These are phyloP conservation scores for Tillus elongatus DNA, from an alignment of 2,888 invertebrate species.

Conservation along the genomic window DNA sequence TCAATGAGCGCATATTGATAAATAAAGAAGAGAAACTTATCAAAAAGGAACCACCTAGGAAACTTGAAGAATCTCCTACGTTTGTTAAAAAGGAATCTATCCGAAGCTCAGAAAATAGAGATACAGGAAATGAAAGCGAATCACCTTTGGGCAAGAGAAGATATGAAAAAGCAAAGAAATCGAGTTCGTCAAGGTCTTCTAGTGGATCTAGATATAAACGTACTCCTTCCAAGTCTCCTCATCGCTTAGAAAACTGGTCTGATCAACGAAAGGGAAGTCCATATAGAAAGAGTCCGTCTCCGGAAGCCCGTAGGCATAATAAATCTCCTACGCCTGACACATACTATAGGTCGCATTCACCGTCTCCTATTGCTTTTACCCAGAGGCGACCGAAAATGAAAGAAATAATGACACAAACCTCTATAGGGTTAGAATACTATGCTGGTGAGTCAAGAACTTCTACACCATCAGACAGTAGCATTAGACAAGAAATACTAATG, in stretches of 20 bases:
- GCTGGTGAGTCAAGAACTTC: conserved; percentile 23
- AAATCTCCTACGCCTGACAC: no score
- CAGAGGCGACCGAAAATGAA: conserved; percentile 30
- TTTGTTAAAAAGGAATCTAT: no score
- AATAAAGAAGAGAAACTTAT: no score
- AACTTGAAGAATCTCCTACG: no score
- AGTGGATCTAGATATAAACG: conserved; percentile 21
- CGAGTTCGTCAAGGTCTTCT: conserved; percentile 20
- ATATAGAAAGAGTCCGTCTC: conserved; percentile 14
- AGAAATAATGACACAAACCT: conserved; percentile 39
- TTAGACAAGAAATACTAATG: conserved; percentile 48
- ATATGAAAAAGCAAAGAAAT: conserved; percentile 10
- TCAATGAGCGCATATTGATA: no score
- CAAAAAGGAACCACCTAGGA: no score
- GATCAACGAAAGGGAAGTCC: conserved; percentile 20
- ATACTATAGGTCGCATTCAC: conserved; percentile 22
- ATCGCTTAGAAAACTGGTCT: conserved; percentile 19
- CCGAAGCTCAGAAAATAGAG: no score
- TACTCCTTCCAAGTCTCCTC: conserved; percentile 12
- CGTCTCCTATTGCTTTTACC: conserved; percentile 26
- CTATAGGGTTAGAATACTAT: conserved; percentile 35
- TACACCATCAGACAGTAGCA: conserved; percentile 17
- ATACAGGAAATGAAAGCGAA: no score
- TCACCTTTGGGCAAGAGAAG: not conserved
- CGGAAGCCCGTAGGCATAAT: no score